phyloP scores from a whole-genome alignment of 1,140 invertebrate genomes.

The Drosophila sp. region DNA sequence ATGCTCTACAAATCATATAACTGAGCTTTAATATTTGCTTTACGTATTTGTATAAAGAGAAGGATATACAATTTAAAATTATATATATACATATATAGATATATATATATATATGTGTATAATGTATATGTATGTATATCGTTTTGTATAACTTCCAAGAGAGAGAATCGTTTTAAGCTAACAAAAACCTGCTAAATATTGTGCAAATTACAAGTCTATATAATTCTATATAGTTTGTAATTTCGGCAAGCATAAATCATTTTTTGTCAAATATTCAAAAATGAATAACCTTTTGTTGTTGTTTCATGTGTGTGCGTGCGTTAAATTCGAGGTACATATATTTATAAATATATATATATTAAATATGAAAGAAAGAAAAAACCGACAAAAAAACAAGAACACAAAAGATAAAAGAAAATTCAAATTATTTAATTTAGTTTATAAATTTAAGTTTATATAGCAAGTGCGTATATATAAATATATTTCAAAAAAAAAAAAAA shows the following conservation, averaged over 20 bases:
- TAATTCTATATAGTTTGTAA: constrained; percentile 34
- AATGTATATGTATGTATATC: constrained; percentile 21
- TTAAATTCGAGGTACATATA: constrained; percentile 53
- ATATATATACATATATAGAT: constrained; percentile 22
- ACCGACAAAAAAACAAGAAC: constrained; percentile 41
- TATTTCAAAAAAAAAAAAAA: constrained; percentile 33
- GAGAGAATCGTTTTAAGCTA: constrained; percentile 32
- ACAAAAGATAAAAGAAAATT: constrained; percentile 63
- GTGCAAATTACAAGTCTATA: constrained; percentile 20
- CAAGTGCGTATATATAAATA: constrained; percentile 57
- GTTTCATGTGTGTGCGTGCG: constrained; percentile 76
- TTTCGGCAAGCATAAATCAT: constrained; percentile 21
- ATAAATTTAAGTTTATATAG: constrained; percentile 80
- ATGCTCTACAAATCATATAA: constrained; percentile 45
- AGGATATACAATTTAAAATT: constrained; percentile 25
- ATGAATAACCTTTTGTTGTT: constrained; percentile 60
- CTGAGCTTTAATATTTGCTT: constrained; percentile 40
- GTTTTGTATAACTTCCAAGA: constrained; percentile 38
- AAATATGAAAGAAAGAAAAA: constrained; percentile 49
- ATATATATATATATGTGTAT: constrained; percentile 30
- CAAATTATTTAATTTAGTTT: constrained; percentile 81
- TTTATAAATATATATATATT: constrained; percentile 52
- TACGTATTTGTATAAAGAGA: constrained; percentile 18
- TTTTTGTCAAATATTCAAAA: constrained; percentile 36
- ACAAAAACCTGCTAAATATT: constrained; percentile 20